phyloP scores from a whole-genome alignment of 2,888 invertebrate species.

The Drosophila nigritarsus region DNA sequence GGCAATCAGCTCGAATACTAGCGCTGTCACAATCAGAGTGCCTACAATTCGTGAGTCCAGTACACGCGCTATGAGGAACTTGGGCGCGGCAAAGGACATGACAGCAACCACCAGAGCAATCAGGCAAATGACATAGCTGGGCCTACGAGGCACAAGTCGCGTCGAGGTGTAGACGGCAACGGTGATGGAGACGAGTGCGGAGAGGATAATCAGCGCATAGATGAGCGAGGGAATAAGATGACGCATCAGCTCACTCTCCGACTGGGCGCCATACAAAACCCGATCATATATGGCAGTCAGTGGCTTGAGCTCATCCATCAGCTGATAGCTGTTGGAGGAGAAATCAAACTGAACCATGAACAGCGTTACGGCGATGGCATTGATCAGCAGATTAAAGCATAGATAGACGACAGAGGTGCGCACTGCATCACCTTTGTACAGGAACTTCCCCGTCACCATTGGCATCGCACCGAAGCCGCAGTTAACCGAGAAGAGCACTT shows the following conservation, averaged over 20 bases:
- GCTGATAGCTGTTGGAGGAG: constrained; percentile 72
- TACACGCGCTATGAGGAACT: constrained; percentile 82
- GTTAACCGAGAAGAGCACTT: constrained; percentile 84
- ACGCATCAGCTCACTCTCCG: constrained; percentile 66
- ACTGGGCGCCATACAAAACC: constrained; percentile 70
- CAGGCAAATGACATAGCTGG: constrained; percentile 84
- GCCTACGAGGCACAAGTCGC: constrained; percentile 83
- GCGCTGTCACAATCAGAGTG: constrained; percentile 82
- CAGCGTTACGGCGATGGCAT: constrained; percentile 84
- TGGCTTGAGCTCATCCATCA: constrained; percentile 83
- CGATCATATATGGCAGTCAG: constrained; percentile 84
- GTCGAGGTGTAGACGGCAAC: constrained; percentile 84
- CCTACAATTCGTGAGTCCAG: constrained; percentile 84
- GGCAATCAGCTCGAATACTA: constrained; percentile 84
- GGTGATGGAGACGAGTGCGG: constrained; percentile 82
- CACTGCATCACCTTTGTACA: constrained; percentile 85
- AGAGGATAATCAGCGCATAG: constrained; percentile 81
- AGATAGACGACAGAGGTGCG: constrained; percentile 84
- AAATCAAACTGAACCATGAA: constrained; percentile 84
- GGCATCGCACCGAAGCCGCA: constrained; percentile 84
- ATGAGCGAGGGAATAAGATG: constrained; percentile 82
- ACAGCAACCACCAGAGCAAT: constrained; percentile 83
- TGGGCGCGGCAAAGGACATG: constrained; percentile 82
- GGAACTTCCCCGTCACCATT: constrained; percentile 85
- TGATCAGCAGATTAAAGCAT: constrained; percentile 85